Evolutionary conservation across 1,140 invertebrate species (phyloP).

Genomic region (Bombus vancouverensis): DNA sequence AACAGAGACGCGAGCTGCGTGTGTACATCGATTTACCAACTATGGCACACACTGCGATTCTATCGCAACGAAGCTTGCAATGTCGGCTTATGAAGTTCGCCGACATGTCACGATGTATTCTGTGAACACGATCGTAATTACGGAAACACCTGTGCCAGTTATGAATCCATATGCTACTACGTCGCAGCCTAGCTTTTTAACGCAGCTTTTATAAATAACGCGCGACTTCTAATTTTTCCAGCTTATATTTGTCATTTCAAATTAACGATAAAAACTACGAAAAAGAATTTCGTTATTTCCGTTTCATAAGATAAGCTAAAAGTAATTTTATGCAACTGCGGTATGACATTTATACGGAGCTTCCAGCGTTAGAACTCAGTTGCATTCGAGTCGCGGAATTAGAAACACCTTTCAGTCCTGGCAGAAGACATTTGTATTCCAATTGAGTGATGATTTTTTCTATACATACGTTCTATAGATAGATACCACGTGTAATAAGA

Average conservation of each 20-base stretch:
- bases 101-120: neutral
- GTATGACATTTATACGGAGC: neutral
- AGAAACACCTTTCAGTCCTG: too few species aligned
- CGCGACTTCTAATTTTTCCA: neutral
- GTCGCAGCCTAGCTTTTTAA: neutral
- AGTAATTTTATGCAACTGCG: too few species aligned
- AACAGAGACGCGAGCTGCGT: neutral
- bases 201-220: neutral
- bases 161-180: neutral
- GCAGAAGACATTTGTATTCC: neutral
- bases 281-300: too few species aligned
- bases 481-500: too few species aligned
- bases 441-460: neutral
- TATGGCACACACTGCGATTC: neutral
- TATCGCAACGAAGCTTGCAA: neutral
- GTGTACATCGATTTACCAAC: slow-evolving; percentile 6
- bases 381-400: neutral
- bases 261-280: neutral
- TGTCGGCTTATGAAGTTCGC: neutral
- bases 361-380: neutral
- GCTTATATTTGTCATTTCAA: neutral
- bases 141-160: neutral
- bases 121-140: neutral
- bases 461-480: too few species aligned
- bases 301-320: too few species aligned